Percentiles rank a stretch among this genome's conserved stretches.
These are phyloP conservation scores for Characodon lateralis DNA, from an alignment of 2,797 vertebrate species.

Conservation along the genomic window DNA sequence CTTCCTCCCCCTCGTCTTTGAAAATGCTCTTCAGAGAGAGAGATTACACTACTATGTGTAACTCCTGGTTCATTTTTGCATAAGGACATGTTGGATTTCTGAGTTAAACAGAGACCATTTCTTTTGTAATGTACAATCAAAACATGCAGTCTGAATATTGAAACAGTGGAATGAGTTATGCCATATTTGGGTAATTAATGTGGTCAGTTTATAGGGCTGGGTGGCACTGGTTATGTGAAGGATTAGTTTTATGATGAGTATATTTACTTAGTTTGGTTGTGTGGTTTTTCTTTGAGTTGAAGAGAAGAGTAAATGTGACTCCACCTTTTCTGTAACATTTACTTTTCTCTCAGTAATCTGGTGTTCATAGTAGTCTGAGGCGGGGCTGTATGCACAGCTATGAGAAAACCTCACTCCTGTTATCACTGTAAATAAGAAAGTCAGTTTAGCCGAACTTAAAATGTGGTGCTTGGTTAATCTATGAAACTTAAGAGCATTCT, in stretches of 20 bases:
- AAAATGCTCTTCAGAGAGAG: constrained; percentile 32
- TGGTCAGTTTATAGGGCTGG: background rate
- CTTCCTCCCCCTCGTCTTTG: constrained; percentile 65
- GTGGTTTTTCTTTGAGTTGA: constrained; percentile 30
- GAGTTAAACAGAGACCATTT: background rate
- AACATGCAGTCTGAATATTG: background rate
- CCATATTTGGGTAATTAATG: background rate
- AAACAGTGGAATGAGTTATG: background rate
- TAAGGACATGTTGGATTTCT: background rate
- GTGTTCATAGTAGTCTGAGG: constrained; percentile 66
- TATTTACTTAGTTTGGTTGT: constrained; percentile 47
- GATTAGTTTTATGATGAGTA: constrained; percentile 18
- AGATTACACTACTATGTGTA: background rate
- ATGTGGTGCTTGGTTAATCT: background rate
- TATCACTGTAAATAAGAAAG: constrained; percentile 45
- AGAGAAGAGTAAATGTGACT: constrained; percentile 54
- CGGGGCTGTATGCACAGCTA: constrained; percentile 53
- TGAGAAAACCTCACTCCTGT: constrained; percentile 55
- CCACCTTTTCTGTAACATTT: constrained; percentile 61
- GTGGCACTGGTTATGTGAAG: constrained; percentile 5
- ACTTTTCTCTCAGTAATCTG: constrained; percentile 60
- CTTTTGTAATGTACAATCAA: background rate
- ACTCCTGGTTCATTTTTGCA: background rate
- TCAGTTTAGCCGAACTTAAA: constrained; percentile 8
- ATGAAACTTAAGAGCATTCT: background rate